A percentile compares a stretch with the other conserved stretches of the same genome.
Conservation (phyloP, 2,797 vertebrate genomes). For the Siniperca obscura region DNA sequence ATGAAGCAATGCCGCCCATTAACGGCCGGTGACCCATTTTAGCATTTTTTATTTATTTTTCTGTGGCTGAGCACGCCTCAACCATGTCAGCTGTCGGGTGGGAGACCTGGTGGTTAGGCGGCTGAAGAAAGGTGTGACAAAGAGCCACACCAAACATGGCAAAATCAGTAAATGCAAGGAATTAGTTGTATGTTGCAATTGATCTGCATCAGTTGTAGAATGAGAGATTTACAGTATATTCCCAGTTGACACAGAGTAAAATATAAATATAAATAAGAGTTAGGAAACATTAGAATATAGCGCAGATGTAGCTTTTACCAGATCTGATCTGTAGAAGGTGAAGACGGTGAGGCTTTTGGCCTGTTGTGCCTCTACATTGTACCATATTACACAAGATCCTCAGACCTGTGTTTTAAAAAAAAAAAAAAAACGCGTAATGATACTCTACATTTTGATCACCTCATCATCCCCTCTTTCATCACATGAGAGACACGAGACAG, state of each 20-base stretch:
- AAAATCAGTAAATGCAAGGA: conserved; percentile 1
- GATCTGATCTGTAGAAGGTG: neutral
- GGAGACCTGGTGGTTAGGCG: neutral
- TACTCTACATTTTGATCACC: neutral
- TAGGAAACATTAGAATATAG: neutral
- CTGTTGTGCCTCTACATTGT: neutral
- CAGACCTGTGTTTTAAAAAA: neutral
- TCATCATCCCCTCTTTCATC: conserved; percentile 2
- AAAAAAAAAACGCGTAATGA: conserved; percentile 2
- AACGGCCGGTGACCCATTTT: too few relatives aligned
- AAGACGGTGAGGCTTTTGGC: neutral
- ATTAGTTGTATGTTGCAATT: neutral
- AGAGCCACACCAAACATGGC: neutral
- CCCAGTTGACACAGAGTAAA: too few relatives aligned
- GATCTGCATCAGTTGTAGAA: neutral
- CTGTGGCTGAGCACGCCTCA: neutral
- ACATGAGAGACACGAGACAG: neutral
- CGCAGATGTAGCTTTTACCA: neutral
- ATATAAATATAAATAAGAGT: too few relatives aligned
- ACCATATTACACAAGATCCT: neutral
- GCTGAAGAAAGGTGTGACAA: neutral
- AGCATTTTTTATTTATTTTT: neutral
- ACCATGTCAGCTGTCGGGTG: neutral
- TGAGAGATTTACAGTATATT: neutral
- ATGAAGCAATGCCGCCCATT: too few relatives aligned